Percentiles rank a stretch among this genome's conserved stretches.
These are phyloP conservation scores for Ameiurus melas DNA, from an alignment of 2,113 vertebrate genomes.

Conservation along the genomic window DNA sequence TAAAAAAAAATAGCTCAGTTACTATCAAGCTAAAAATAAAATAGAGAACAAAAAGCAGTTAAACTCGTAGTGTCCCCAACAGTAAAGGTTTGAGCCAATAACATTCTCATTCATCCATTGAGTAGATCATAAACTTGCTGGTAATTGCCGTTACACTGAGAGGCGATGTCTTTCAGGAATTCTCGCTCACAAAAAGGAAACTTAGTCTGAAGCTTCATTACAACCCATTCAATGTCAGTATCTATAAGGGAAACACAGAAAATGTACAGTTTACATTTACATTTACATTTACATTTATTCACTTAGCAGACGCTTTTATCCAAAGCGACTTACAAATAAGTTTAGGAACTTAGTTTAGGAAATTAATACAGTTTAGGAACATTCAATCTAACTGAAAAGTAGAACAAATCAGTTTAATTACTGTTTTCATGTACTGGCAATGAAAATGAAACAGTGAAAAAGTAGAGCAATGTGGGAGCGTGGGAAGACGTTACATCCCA, in stretches of 20 bases:
- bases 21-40: too few relatives aligned
- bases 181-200: slow-evolving; percentile 57
- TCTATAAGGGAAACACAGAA: slow-evolving; percentile 54
- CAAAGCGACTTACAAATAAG: too few relatives aligned
- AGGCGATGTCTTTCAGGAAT: slow-evolving; percentile 65
- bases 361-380: background rate
- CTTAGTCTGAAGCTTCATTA: slow-evolving; percentile 61
- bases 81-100: background rate
- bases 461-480: background rate
- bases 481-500: background rate
- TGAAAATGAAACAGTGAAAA: background rate
- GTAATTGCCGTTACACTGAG: slow-evolving; percentile 63
- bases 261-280: background rate
- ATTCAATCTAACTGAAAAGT: background rate
- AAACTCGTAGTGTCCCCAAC: background rate
- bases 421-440: background rate
- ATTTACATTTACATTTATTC: too few relatives aligned
- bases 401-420: background rate
- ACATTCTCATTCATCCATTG: slow-evolving; percentile 24
- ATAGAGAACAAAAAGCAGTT: background rate
- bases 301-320: too few relatives aligned
- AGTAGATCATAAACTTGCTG: slow-evolving; percentile 60
- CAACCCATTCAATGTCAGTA: slow-evolving; percentile 53
- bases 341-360: too few relatives aligned
- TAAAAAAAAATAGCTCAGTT: background rate